Evolutionary conservation across 2,797 vertebrate genomes (phyloP), one percentile per base, ranked within the genome.

Genomic region (Gymnothorax reevesii): DNA sequence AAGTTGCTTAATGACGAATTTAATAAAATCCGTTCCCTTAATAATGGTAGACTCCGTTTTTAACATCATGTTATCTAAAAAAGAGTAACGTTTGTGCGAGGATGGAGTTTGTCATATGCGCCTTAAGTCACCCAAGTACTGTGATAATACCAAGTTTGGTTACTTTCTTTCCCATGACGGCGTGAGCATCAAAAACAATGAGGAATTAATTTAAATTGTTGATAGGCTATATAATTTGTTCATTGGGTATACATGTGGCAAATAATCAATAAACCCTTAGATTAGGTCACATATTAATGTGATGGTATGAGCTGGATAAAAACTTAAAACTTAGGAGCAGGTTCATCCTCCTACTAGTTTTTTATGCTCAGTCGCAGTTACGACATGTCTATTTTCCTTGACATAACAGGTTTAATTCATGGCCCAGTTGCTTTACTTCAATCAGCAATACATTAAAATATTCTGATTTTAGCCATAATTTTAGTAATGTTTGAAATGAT

Each of bases 201-300:
- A 89, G 91, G 91, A 42, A 42, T 89, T 94, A 92, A 95, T 94
- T 94, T 90, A 89, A 89, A 90, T 91, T 88, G 89, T 90, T 96
- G 94, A 94, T 95, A 93, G n/a, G n/a, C n/a, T n/a, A 95, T 94
- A 92, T 93, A 93, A 95, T 95, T 94, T 95, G 90, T 90, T 92
- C 88, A 90, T 89, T 90, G 91, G 92, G 92, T 93, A 89, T 93
- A 92, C 93, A 91, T 87, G 90, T 87, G 90, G 93, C 92, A 94
- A 94, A 94, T 90, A 90, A 92, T 95, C 94, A 92, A 2, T 42
- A 42, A 42, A 42, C 1, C 33, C 33, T 42, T 42, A 42, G 33
- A 42, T 42, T 42, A 42, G 33, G 33, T 2, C 33, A 42, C 33
- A 42, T 15, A 3, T 42, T 73, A 73, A 73, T 33, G 33, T 73